These are phyloP conservation scores for Dicyrtomina minuta DNA, from an alignment of 2,888 invertebrate species.

Conservation along the genomic window DNA sequence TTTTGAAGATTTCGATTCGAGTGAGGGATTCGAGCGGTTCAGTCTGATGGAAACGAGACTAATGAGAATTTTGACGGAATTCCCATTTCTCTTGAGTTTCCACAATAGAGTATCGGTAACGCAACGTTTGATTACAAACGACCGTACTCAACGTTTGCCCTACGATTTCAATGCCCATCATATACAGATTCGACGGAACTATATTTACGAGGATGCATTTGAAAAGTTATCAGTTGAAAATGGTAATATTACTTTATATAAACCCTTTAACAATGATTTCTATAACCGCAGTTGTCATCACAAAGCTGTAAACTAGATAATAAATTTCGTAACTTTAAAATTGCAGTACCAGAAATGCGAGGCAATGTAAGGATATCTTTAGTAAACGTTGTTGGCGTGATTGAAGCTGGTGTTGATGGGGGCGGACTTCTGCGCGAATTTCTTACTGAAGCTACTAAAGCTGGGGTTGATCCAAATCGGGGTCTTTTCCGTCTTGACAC, in stretches of 20 bases:
- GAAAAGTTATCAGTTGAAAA: slow-evolving; percentile 88
- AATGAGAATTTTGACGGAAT: slow-evolving; percentile 81
- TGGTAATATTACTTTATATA: slow-evolving; percentile 62
- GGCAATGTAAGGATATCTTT: slow-evolving; percentile 84
- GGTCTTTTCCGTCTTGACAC: slow-evolving; percentile 87
- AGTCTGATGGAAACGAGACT: slow-evolving; percentile 77
- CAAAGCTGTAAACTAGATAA: slow-evolving; percentile 7
- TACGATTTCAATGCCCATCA: slow-evolving; percentile 68
- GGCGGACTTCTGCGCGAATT: slow-evolving; percentile 97
- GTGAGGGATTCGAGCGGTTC: slow-evolving; percentile 14
- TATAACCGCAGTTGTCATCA: neutral
- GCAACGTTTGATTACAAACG: slow-evolving; percentile 68
- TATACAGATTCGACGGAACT: slow-evolving; percentile 78
- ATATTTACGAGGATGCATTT: slow-evolving; percentile 98
- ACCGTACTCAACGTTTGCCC: slow-evolving; percentile 61
- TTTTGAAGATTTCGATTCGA: slow-evolving; percentile 57
- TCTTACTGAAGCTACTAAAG: slow-evolving; percentile 86
- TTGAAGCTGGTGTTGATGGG: slow-evolving; percentile 96
- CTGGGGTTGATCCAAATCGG: slow-evolving; percentile 93
- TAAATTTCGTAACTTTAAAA: neutral
- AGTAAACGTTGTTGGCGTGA: slow-evolving; percentile 84
- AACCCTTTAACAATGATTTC: too few relatives aligned
- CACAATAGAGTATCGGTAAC: slow-evolving; percentile 83
- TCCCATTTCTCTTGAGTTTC: slow-evolving; percentile 93
- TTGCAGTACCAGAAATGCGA: slow-evolving; percentile 79